Base-by-base conservation (phyloP, 2,113 vertebrate species). In the Chelonoidis abingdonii region DNA sequence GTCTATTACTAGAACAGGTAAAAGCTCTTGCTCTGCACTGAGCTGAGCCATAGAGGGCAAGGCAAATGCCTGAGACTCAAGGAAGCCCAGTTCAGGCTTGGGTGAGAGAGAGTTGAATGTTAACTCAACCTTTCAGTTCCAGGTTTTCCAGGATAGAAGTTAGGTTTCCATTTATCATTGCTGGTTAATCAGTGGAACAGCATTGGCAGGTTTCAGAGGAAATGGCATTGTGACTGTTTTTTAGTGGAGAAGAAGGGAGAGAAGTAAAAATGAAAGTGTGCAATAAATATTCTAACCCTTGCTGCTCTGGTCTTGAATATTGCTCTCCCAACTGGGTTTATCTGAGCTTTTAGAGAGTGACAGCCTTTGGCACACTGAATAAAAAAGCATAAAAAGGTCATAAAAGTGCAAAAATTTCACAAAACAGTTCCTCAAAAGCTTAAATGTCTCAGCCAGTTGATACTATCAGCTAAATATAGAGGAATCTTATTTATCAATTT, bases 261-360 rank as follows among this genome's bases (percentile, higher is more conserved):
- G 13, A 65, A 65, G 31, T 65, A 83, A 44, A 6, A 86, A 59
- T 83, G 84, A 54, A 83, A 83, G 24, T 19, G 2, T 95, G 3
- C 88, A 27, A 76, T 89, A 47, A 21, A 24, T 44, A 5, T 93
- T 92, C 84, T 41, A 87, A 87, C 41, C 5, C 75, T 90, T 49
- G 80, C 35, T 76, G 38, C n/a, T 75, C 69, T 25, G 50, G 16
- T 0, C 31, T 25, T 22, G 19, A 35, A 4, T 80, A 93, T 79
- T 93, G 9, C 88, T 95, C 35, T 94, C 88, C 41, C 16, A 25
- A 90, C 25, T 94, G 95, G 54, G 38, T 89, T 81, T 53, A 65
- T 80, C 57, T 0, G 1, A 56, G 10, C 72, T 96, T 83, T 94
- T 49, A 86, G 82, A 53, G 8, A 80, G 83, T 10, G 38, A 1